These are phyloP conservation scores for Chiloscyllium punctatum DNA, from an alignment of 2,797 vertebrate genomes.

Conservation along the genomic window DNA sequence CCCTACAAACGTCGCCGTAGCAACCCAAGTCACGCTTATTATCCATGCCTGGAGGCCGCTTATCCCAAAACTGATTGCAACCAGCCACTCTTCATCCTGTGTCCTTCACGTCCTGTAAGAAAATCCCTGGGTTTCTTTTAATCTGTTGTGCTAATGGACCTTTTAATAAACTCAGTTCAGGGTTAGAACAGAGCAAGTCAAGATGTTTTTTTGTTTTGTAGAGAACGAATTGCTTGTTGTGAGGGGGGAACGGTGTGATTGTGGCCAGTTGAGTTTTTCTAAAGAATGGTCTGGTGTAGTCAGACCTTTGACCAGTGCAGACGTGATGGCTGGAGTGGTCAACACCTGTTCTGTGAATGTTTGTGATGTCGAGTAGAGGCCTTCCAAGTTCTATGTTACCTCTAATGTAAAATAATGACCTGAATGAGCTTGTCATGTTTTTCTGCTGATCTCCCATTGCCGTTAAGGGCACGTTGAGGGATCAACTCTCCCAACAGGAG, in stretches of 20 bases:
- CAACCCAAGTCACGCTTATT: conserved; percentile 12
- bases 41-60: neutral
- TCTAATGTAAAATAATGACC: neutral
- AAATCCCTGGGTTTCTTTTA: neutral
- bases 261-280: neutral
- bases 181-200: neutral
- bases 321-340: no score
- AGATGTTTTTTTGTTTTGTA: neutral
- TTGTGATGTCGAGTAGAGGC: neutral
- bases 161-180: neutral
- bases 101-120: neutral
- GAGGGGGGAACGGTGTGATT: neutral
- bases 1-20: neutral
- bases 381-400: neutral
- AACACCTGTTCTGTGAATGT: no score
- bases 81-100: neutral
- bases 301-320: no score
- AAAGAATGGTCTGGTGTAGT: no score
- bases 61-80: neutral
- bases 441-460: neutral
- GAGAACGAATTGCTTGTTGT: neutral
- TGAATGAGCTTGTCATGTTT: neutral
- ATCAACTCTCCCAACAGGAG: neutral
- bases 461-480: neutral
- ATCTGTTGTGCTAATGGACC: neutral